A percentile compares a stretch with the other conserved stretches of the same genome.
These are phyloP conservation scores for Furcula furcula DNA, from an alignment of 2,888 invertebrate genomes.

Conservation along the genomic window DNA sequence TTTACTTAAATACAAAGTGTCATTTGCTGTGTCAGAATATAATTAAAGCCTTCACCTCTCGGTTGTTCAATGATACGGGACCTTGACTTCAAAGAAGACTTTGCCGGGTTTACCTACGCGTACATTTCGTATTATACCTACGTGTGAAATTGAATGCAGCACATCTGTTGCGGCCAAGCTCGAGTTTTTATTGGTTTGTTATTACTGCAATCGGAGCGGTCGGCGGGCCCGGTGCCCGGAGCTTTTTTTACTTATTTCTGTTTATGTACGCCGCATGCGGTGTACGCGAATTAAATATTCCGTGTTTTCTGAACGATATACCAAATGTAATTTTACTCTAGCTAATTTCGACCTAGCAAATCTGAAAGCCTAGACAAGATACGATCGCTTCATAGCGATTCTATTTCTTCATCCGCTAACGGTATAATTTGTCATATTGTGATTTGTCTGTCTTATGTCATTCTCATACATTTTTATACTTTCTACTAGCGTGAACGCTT, in stretches of 20 bases:
- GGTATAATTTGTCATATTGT: too few species aligned
- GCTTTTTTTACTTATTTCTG: constrained; percentile 55
- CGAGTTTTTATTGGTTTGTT: constrained; percentile 65
- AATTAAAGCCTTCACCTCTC: not conserved
- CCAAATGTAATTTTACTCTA: too few species aligned
- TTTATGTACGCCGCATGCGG: constrained; percentile 50
- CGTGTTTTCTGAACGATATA: constrained; percentile 17
- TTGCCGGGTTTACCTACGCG: not conserved
- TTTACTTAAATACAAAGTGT: not conserved
- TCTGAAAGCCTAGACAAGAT: too few species aligned
- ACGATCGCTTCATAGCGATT: too few species aligned
- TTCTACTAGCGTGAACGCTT: too few species aligned
- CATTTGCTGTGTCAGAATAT: not conserved
- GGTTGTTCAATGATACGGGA: not conserved
- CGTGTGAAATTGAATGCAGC: constrained; percentile 61
- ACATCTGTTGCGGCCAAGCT: constrained; percentile 58
- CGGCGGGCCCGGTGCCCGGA: constrained; percentile 30
- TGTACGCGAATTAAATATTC: constrained; percentile 37
- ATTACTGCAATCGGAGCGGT: constrained; percentile 64
- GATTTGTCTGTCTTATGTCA: too few species aligned
- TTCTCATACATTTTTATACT: too few species aligned
- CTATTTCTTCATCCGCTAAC: too few species aligned
- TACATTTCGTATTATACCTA: constrained; percentile 13
- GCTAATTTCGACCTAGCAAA: too few species aligned
- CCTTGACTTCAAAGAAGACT: not conserved